A percentile compares a stretch with the other conserved stretches of the same genome.
Evolutionary conservation across 2,113 vertebrate species (phyloP).

Genomic region (Stictonetta naevosa): DNA sequence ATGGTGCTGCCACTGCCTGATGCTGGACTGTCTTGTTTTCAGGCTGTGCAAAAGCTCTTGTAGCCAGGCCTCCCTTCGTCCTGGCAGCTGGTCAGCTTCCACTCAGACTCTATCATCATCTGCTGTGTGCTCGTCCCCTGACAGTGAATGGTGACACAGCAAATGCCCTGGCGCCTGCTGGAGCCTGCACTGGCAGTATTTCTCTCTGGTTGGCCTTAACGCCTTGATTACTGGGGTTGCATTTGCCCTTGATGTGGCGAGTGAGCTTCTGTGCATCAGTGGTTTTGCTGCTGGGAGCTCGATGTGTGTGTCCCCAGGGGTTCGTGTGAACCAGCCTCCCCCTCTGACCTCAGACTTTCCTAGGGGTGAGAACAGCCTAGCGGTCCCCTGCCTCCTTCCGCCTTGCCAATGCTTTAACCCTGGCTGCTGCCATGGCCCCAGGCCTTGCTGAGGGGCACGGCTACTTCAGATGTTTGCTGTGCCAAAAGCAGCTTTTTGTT

Average conservation of each 20-base stretch:
- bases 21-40: background rate
- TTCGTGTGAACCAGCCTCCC: slow-evolving; percentile 33
- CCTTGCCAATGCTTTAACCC: accelerated
- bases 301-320: background rate
- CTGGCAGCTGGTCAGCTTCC: slow-evolving; percentile 1
- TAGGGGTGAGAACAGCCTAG: background rate
- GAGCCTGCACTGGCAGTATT: background rate
- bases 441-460: accelerated
- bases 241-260: background rate
- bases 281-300: background rate
- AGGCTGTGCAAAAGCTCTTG: background rate
- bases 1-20: background rate
- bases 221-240: background rate
- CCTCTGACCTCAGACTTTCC: background rate
- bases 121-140: background rate
- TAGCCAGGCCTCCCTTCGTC: background rate
- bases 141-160: background rate
- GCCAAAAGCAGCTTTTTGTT: background rate
- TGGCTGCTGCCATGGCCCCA: background rate
- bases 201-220: background rate
- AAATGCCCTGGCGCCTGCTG: background rate
- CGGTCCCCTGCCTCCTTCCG: background rate
- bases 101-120: background rate
- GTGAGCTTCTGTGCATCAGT: background rate
- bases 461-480: background rate